Base-by-base conservation (phyloP, 2,888 invertebrate species). In the Ornithoptera alexandrae region DNA sequence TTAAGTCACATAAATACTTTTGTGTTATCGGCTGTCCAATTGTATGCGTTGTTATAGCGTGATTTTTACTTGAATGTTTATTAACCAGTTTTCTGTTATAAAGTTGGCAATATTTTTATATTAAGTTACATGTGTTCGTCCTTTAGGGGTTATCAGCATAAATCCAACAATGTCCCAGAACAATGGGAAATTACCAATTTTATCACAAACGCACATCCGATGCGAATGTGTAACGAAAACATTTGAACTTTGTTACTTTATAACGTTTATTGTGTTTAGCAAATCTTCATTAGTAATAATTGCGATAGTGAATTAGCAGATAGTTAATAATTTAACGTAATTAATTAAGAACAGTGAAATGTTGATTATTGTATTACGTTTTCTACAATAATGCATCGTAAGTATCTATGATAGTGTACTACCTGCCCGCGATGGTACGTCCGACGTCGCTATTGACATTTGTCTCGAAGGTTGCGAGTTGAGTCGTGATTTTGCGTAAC, bases 401-500 rank as follows among this genome's bases (percentile, higher is more conserved):
- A 74, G 78, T 77, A 75, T 78, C 76, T 76, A 77, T 81, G 82
- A 81, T 84, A 78, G 80, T 81, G 81, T 81, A 82, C 73, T 84
- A 69, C 75, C 80, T 79, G 80, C 82, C 82, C 78, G 82, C 82
- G 76, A 71, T 71, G 69, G 72, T 68, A 69, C 77, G 79, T 80
- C 82, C 84, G 82, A 83, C 83, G 85, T 82, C 81, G 85, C 85
- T 90, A 90, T 92, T 91, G 91, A 91, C 92, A 91, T 92, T 91
- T 88, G 85, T 82, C 81, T 81, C 83, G 90, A 92, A 91, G 91
- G 91, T 86, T 88, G 85, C 83, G 77, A 75, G 67, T 59, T 72
- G 75, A 80, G 88, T 90, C 89, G 90, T 90, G 90, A 88, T 90
- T 91, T 90, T 90, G 91, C 89, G 90, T 89, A 90, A 91, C 85